Percentiles rank a stretch among this genome's conserved stretches.
Evolutionary conservation across 2,888 invertebrate genomes (phyloP).

Genomic region (Ophraella communa): DNA sequence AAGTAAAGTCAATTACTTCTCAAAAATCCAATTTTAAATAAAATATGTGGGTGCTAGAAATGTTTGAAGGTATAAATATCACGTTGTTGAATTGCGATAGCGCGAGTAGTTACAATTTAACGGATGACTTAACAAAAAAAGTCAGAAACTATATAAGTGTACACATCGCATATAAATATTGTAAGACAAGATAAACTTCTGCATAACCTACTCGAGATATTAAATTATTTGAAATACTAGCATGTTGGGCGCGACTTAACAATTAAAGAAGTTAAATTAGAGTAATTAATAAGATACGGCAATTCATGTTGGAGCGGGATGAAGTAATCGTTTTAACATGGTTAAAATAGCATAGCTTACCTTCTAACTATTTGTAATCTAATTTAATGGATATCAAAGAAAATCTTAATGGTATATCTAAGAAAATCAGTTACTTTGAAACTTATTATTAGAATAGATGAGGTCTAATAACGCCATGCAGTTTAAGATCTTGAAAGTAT

Average conservation of each 20-base stretch:
- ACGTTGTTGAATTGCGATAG: neutral
- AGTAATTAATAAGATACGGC: neutral
- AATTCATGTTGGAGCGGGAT: neutral
- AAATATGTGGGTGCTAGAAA: neutral
- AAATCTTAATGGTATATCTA: neutral
- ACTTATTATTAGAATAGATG: too few species aligned
- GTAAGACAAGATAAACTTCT: neutral
- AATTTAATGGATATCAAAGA: neutral
- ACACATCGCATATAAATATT: neutral
- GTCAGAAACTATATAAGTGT: neutral
- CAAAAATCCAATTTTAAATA: neutral
- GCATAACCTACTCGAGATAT: neutral
- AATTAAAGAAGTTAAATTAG: neutral
- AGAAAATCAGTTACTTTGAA: too few species aligned
- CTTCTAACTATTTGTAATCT: neutral
- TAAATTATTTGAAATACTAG: neutral
- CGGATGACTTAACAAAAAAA: neutral
- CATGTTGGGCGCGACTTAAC: conserved; percentile 3
- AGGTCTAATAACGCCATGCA: too few species aligned
- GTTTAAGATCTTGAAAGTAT: too few species aligned
- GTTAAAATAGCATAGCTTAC: too few species aligned
- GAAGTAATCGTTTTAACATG: neutral
- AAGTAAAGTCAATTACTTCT: too few species aligned
- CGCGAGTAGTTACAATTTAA: neutral
- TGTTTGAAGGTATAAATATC: neutral